Percentiles rank a stretch among this genome's conserved stretches.
Conservation (phyloP, 2,797 vertebrate genomes). For the Chloroceryle inda region DNA sequence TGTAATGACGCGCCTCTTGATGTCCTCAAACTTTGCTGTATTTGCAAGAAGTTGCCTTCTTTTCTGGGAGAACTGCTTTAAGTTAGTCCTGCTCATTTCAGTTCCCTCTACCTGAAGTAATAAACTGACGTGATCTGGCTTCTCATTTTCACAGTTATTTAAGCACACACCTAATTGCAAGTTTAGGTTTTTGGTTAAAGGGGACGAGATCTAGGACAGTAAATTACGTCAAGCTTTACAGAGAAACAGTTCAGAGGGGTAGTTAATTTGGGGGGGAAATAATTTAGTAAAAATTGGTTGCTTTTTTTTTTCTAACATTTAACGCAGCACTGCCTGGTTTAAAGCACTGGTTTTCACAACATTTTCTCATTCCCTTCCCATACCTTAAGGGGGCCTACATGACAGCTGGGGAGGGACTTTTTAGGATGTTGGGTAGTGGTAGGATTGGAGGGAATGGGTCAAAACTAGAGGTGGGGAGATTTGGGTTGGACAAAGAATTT, state of each 20-base stretch:
- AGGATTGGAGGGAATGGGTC: too few relatives aligned
- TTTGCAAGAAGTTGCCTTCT: neutral
- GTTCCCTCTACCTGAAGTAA: neutral
- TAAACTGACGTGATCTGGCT: neutral
- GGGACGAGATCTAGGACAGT: neutral
- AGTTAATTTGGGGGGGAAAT: neutral
- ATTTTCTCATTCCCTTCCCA: neutral
- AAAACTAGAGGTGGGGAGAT: too few relatives aligned
- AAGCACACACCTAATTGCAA: neutral
- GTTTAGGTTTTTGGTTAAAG: neutral
- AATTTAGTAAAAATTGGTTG: too few relatives aligned
- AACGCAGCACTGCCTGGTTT: neutral
- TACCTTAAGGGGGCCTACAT: too few relatives aligned
- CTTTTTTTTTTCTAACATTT: too few relatives aligned
- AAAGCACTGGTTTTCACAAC: neutral
- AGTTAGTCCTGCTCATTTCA: neutral
- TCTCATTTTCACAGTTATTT: neutral
- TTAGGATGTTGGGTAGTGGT: too few relatives aligned
- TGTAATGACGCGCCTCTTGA: neutral
- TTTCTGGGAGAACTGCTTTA: neutral
- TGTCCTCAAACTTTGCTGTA: neutral
- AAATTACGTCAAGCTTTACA: neutral
- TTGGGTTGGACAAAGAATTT: too few relatives aligned
- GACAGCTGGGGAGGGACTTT: too few relatives aligned
- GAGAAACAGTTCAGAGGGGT: neutral